Evolutionary conservation across 1,140 invertebrate species (phyloP), one percentile per base, ranked within the genome.

Genomic region (Drosophila baimaii): DNA sequence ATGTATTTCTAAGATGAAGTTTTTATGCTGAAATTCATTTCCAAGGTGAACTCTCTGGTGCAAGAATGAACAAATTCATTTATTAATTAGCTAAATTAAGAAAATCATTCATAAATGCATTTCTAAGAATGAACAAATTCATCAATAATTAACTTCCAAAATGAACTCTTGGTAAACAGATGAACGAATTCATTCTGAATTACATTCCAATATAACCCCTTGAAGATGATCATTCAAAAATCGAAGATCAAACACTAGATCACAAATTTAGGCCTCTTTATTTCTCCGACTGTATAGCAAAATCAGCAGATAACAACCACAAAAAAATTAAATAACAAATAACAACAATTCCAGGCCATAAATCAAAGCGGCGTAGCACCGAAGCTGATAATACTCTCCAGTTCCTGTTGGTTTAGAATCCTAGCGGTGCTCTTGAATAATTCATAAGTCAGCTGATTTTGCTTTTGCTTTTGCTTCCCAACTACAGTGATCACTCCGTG

Each of bases 371-470:
- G 29, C 19, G 12, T 9, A 63, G 25, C 23, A 21, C n/a, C 56
- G 15, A 29, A 21, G 23, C 31, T 44, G 57, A 66, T 66, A 47
- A 37, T 29, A 5, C 41, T 35, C 23, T 46, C 23, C 39, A 59
- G 57, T 59, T 59, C 57, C 57, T 59, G 57, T 59, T 59, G 8
- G 39, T 23, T 23, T 54, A 54, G 31, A 35, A 46, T 27, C 13
- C 41, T 27, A 59, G 56, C 17, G 43, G 2, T 23, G 44, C 44
- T 54, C 51, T 51, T 61, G 58, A 61, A 61, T 61, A 27, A 61
- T 61, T 61, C 46, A 61, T 61, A 23, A 52, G 29, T 37, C 46
- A 52, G 46, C 29, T 25, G 29, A n/a, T 51, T 29, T 13, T 8
- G 27, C n/a, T n/a, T n/a, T n/a, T n/a, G 46, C 29, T 33, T 19